Conservation (phyloP, 2,888 invertebrate genomes). For the Drosophila siamana region DNA sequence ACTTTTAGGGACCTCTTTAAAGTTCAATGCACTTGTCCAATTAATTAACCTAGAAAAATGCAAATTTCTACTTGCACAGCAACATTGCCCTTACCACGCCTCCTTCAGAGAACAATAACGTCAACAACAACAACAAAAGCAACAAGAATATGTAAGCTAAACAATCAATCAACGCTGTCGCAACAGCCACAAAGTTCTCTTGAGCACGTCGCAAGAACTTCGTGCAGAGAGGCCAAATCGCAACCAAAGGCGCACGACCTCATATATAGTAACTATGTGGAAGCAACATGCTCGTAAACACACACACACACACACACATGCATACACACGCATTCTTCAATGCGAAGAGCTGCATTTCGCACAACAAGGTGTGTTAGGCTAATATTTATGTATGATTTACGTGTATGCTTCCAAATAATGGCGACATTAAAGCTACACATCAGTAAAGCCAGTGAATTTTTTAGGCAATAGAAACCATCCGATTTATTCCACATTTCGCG, state of each 20-base stretch:
- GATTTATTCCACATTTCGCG: too few species aligned
- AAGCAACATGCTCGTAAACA: slow-evolving; percentile 1
- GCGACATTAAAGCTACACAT: slow-evolving; percentile 24
- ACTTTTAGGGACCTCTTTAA: slow-evolving; percentile 16
- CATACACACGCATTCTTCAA: slow-evolving; percentile 4
- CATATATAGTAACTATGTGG: not conserved
- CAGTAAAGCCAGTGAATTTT: slow-evolving; percentile 26
- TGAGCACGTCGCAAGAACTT: slow-evolving; percentile 64
- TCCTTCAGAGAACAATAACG: slow-evolving; percentile 47
- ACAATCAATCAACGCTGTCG: slow-evolving; percentile 74
- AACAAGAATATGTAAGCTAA: slow-evolving; percentile 58
- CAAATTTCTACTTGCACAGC: slow-evolving; percentile 63
- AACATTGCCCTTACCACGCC: slow-evolving; percentile 45
- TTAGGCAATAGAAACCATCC: slow-evolving; percentile 62
- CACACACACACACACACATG: slow-evolving; percentile 5
- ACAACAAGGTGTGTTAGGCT: slow-evolving; percentile 11
- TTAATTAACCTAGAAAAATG: slow-evolving; percentile 77
- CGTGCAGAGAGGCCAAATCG: slow-evolving; percentile 43
- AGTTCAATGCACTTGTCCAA: slow-evolving; percentile 69
- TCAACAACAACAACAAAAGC: slow-evolving; percentile 20
- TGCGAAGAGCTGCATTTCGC: not conserved
- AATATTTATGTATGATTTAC: slow-evolving; percentile 75
- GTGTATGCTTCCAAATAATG: slow-evolving; percentile 63
- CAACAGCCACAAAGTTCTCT: slow-evolving; percentile 62
- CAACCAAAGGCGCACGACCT: slow-evolving; percentile 40